Evolutionary conservation across 2,113 vertebrate genomes (phyloP), one percentile per base, ranked within the genome.

Genomic region (Cinclus cinclus): DNA sequence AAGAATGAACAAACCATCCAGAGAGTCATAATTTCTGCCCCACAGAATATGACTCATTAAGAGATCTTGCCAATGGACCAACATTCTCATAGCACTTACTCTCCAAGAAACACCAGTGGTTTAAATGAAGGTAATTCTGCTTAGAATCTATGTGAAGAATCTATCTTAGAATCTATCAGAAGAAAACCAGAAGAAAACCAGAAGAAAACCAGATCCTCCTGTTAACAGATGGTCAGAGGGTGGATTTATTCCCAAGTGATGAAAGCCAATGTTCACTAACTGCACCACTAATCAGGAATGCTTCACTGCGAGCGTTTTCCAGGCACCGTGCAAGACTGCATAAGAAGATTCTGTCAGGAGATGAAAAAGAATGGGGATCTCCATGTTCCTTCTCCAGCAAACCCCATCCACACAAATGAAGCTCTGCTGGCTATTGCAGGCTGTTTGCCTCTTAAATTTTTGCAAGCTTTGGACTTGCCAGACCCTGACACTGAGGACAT

Each of bases 161-260:
- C 35, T 37, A 37, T 37, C 35, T 37, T 37, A 37, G 35, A 37
- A 37, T 37, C 35, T 37, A 89, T 28, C 13, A 3, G 70, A 89
- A 85, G 74, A 87, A 94, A 92, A 76, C 24, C 74, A 87, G 62
- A 79, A n/a, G n/a, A n/a, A n/a, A 84, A 89, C 25, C 13, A 3
- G 70, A 89, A 85, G 74, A 87, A 94, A 92, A 76, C 24, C 74
- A 87, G 62, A 79, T 59, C 47, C 50, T 44, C 59, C 41, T 62
- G 21, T 56, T 80, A 80, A 80, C 84, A 90, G 94, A 82, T 91
- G 63, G 67, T 88, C 63, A 87, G 74, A 80, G 79, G 90, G 63
- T 79, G 25, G 44, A 65, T 83, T 89, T 69, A 73, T 33, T 64
- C 83, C 47, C 55, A 75, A 55, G 75, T 67, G 82, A 74, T 88